Conservation (phyloP, 1,140 invertebrate genomes). For the Linepithema humile region DNA sequence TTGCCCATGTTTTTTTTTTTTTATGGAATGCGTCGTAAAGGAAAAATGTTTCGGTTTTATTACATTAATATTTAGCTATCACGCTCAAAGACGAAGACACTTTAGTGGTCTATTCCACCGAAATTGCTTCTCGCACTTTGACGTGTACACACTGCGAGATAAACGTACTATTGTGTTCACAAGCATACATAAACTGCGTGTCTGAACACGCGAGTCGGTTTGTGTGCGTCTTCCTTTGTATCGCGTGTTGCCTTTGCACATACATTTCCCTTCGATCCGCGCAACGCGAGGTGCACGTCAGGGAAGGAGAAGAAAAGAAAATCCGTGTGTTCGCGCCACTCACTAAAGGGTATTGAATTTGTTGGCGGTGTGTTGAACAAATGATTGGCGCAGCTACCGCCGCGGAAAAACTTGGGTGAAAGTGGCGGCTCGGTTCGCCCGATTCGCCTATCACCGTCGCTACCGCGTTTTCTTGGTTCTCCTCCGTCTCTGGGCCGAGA, state of each 20-base stretch:
- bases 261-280: constrained; percentile 31
- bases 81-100: neutral
- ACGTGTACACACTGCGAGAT: neutral
- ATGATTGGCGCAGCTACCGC: constrained; percentile 80
- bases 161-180: constrained; percentile 6
- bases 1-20: neutral
- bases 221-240: constrained; percentile 49
- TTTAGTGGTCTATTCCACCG: neutral
- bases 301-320: constrained; percentile 31
- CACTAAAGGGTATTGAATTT: constrained; percentile 79
- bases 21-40: neutral
- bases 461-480: constrained; percentile 48
- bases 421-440: constrained; percentile 70
- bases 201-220: constrained; percentile 4
- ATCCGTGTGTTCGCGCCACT: constrained; percentile 59
- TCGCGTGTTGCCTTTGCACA: constrained; percentile 26
- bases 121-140: constrained; percentile 20
- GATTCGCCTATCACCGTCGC: constrained; percentile 69
- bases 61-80: neutral
- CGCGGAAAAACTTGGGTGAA: constrained; percentile 79
- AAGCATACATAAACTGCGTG: neutral
- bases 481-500: constrained; percentile 58
- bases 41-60: neutral
- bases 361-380: constrained; percentile 83
- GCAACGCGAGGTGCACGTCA: neutral